Evolutionary conservation across 2,888 invertebrate species (phyloP).

Genomic region (Synanthedon vespiformis): DNA sequence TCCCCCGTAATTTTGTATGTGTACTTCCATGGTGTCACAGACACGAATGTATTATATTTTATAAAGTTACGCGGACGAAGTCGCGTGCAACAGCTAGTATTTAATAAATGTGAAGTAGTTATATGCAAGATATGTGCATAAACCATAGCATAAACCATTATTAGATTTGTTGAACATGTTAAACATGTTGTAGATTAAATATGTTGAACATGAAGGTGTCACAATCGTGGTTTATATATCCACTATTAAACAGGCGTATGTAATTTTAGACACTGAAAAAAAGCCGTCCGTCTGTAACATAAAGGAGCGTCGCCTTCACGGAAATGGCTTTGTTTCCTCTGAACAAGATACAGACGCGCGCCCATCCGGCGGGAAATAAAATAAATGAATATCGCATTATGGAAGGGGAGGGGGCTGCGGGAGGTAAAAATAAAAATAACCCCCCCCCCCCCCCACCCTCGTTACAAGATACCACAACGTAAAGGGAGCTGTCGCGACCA

Average conservation of each 20-base stretch:
- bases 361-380: conserved; percentile 52
- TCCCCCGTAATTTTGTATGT: too few relatives aligned
- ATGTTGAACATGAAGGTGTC: too few relatives aligned
- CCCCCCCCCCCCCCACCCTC: conserved; percentile 21
- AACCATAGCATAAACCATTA: too few relatives aligned
- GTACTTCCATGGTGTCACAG: too few relatives aligned
- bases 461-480: conserved; percentile 23
- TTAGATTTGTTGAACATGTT: too few relatives aligned
- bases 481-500: conserved; percentile 23
- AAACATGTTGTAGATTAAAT: too few relatives aligned
- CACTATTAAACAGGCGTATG: neutral
- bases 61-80: too few relatives aligned
- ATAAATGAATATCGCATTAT: conserved; percentile 55
- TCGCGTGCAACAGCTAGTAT: too few relatives aligned
- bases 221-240: too few relatives aligned
- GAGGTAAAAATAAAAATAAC: conserved; percentile 34
- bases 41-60: too few relatives aligned
- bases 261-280: neutral
- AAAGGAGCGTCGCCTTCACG: conserved; percentile 23
- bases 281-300: conserved; percentile 2
- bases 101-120: too few relatives aligned
- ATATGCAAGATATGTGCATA: too few relatives aligned
- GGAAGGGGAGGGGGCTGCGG: conserved; percentile 6
- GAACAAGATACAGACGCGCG: conserved; percentile 29
- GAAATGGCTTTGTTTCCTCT: conserved; percentile 63